These are phyloP conservation scores for Gorsachius goisagi DNA, from an alignment of 2,113 vertebrate species.

Conservation along the genomic window DNA sequence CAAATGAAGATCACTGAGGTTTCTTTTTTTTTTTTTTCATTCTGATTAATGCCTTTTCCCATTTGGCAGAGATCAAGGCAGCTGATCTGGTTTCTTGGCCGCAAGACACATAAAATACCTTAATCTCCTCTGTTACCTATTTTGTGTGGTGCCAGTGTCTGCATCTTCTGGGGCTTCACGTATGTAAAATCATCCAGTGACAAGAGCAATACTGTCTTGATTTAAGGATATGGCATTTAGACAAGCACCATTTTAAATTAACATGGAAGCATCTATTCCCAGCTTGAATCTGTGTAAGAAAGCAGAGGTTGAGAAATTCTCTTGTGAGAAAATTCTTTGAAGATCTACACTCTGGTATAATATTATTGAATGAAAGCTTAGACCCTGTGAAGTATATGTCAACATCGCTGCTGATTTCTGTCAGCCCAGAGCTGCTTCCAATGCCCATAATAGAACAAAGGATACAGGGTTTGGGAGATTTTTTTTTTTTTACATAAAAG, in stretches of 20 bases:
- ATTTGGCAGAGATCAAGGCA: background rate
- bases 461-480: background rate
- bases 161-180: background rate
- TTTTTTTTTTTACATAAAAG: background rate
- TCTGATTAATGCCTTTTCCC: background rate
- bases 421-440: background rate
- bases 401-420: background rate
- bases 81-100: background rate
- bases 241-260: background rate
- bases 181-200: background rate
- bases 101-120: background rate
- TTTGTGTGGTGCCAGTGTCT: background rate
- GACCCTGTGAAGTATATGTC: background rate
- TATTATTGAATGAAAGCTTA: slow-evolving; percentile 17
- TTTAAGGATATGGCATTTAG: background rate
- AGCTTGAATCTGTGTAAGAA: background rate
- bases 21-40: background rate
- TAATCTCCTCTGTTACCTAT: background rate
- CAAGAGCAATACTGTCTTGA: background rate
- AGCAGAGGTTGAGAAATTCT: slow-evolving; percentile 25
- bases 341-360: slow-evolving; percentile 4
- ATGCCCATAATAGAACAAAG: background rate
- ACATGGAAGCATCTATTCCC: background rate
- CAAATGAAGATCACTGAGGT: background rate
- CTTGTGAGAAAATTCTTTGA: slow-evolving; percentile 36